Base-by-base conservation (phyloP, 2,797 vertebrate genomes). In the Hafferia zeledoni region DNA sequence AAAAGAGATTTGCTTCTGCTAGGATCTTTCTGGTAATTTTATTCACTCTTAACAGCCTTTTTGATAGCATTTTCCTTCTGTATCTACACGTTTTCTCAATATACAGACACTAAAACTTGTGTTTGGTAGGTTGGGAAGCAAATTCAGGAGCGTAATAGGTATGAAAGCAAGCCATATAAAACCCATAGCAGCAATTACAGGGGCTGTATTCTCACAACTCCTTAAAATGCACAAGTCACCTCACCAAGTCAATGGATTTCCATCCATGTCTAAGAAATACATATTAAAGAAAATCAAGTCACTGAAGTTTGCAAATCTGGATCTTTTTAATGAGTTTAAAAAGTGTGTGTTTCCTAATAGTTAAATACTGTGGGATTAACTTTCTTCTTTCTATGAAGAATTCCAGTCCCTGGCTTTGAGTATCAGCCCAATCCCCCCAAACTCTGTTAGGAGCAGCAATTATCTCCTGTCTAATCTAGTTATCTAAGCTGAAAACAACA, bases 1-100 rank as follows among this genome's bases (percentile, higher is more conserved):
- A 83, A 77, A 90, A 35, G 37, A 71, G 35, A 85, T 72, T 94
- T 89, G 30, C 12, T 89, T 90, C 78, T 83, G 24, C 53, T 93
- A 63, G 77, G 37, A 46, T 63, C 35, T 83, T 81, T 19, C 28
- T 74, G 55, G 43, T 70, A 94, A 74, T 82, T 95, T 88, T 81
- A 52, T 85, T 75, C 60, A 47, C n/a, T 83, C 61, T 69, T 81
- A 91, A 81, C 18, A 7, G n/a, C 18, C 24, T 81, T 95, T 95
- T 86, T 87, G 47, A 76, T 76, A 72, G 31, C 1, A 86, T 91
- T 89, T 74, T 75, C 37, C 59, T 76, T 75, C 72, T 63, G 27
- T 55, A 88, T 56, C 72, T 79, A 44, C 55, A 82, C 8, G 5
- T 75, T 89, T 93, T 95, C 65, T 80, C 55, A 83, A 74, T 83